Conservation (phyloP, 1,140 invertebrate species). For the Periplaneta americana region DNA sequence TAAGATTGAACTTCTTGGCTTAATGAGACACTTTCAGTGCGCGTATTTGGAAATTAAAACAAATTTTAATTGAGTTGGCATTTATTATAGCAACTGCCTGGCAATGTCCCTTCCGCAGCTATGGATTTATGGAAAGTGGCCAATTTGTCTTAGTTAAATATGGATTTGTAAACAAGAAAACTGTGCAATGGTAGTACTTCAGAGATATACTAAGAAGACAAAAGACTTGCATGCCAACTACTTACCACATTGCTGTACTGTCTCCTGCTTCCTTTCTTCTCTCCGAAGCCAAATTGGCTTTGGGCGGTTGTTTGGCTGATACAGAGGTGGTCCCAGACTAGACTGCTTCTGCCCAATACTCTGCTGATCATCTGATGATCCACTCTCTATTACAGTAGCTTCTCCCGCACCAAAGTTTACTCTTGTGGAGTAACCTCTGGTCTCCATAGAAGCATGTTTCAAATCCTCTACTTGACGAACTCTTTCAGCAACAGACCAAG, state of each 20-base stretch:
- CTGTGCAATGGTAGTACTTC: no score
- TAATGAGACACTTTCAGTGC: no score
- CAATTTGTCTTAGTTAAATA: no score
- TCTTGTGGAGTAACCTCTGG: conserved; percentile 48
- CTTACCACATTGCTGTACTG: background rate
- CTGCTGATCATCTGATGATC: conserved; percentile 3
- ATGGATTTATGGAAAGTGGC: no score
- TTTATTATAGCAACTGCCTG: no score
- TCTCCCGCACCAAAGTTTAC: conserved; percentile 45
- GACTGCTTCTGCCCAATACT: background rate
- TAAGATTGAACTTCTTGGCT: no score
- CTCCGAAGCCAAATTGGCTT: conserved; percentile 9
- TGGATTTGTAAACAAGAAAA: no score
- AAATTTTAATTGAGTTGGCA: no score
- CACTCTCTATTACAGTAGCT: conserved; percentile 32
- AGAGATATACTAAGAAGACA: no score
- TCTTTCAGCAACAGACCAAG: conserved; percentile 42
- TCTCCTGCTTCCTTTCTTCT: conserved; percentile 2
- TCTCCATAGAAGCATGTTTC: conserved; percentile 17
- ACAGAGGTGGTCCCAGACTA: background rate
- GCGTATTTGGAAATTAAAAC: no score
- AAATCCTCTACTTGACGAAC: conserved; percentile 35
- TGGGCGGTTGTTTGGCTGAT: background rate
- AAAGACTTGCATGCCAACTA: no score
- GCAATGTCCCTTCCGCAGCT: no score